Conservation (phyloP, 2,888 invertebrate genomes). For the Zele albiditarsus region DNA sequence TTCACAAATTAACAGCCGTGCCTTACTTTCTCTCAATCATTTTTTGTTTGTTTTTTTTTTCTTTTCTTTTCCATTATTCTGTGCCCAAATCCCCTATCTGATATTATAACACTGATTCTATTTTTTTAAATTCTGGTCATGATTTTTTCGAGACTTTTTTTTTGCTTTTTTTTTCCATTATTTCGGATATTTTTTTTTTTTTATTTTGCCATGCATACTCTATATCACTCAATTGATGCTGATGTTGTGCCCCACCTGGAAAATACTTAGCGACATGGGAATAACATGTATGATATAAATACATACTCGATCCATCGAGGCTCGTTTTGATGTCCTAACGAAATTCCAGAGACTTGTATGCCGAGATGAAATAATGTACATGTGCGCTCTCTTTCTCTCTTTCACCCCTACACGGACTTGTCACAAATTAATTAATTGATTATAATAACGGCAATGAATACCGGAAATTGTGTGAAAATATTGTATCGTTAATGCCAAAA, state of each 20-base stretch:
- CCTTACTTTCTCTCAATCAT: not conserved
- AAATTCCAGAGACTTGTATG: constrained; percentile 21
- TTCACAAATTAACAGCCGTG: constrained; percentile 32
- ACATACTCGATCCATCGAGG: constrained; percentile 28
- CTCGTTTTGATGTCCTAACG: constrained; percentile 34
- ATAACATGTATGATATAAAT: constrained; percentile 42
- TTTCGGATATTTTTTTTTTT: constrained; percentile 25
- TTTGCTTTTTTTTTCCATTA: constrained; percentile 35
- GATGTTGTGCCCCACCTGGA: constrained; percentile 70
- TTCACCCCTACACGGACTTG: constrained; percentile 23
- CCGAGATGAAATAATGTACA: constrained; percentile 27
- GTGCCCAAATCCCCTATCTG: constrained; percentile 16
- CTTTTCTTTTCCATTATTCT: constrained; percentile 12
- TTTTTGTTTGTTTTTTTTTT: constrained; percentile 25
- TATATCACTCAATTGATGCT: constrained; percentile 45
- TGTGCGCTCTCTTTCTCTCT: constrained; percentile 23
- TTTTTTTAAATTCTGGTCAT: constrained; percentile 6
- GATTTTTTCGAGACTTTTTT: constrained; percentile 31
- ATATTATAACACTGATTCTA: constrained; percentile 8
- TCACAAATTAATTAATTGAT: constrained; percentile 22
- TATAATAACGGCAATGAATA: constrained; percentile 2
- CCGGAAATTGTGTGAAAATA: not conserved
- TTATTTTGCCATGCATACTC: constrained; percentile 40
- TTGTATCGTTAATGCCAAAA: not conserved
- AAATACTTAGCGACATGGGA: constrained; percentile 70